phyloP scores from a whole-genome alignment of 2,797 vertebrate genomes.

The Pogoniulus pusillus region DNA sequence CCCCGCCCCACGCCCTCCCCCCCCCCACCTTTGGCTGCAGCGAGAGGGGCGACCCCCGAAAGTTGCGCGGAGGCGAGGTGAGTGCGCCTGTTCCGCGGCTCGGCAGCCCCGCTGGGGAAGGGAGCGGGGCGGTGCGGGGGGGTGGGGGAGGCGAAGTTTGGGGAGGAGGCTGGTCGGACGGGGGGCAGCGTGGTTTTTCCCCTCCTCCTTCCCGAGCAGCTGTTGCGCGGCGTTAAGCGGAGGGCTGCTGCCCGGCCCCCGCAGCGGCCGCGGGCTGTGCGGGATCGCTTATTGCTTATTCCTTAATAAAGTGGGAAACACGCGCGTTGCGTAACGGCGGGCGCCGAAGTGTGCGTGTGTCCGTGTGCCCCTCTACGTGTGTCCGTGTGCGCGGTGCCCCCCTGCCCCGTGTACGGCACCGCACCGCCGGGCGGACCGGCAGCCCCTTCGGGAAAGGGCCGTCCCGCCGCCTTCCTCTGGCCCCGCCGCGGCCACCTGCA shows the following conservation, averaged over 20 bases:
- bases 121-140: background rate
- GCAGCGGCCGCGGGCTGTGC: background rate
- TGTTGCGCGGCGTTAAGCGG: background rate
- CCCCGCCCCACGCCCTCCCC: background rate
- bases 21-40: background rate
- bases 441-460: background rate
- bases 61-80: constrained; percentile 51
- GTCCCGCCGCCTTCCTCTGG: background rate
- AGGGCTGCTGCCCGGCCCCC: background rate
- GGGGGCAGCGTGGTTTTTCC: background rate
- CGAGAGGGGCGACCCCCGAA: constrained; percentile 14
- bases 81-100: constrained; percentile 12
- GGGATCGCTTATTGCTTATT: background rate
- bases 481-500: constrained; percentile 2
- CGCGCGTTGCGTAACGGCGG: constrained; percentile 54
- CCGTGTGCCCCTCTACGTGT: background rate
- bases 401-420: background rate
- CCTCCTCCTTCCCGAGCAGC: background rate
- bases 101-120: background rate
- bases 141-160: background rate
- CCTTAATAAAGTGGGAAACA: constrained; percentile 5
- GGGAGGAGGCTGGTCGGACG: background rate
- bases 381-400: background rate
- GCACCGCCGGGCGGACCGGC: background rate
- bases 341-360: constrained; percentile 15